phyloP scores from a whole-genome alignment of 64 coral and sea anemone genomes.

The Astreopora myriophthalma region DNA sequence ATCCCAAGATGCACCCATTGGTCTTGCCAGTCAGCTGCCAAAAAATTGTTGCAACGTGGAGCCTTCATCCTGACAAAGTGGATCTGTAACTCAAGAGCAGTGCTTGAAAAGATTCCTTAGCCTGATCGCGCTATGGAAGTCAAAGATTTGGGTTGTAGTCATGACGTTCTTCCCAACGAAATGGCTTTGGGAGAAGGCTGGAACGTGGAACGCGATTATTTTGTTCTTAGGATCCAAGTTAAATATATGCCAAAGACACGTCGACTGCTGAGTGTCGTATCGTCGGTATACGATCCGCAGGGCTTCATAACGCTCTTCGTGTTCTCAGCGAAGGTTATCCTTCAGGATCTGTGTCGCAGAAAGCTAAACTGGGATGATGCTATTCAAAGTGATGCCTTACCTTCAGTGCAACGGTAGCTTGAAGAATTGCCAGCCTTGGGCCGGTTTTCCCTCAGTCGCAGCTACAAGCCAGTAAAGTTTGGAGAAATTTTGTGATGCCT shows the following conservation, averaged over 20 bases:
- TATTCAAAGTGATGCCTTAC: no score
- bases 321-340: not conserved
- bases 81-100: not conserved
- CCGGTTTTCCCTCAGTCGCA: no score
- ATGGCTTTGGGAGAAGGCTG: not conserved
- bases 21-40: not conserved
- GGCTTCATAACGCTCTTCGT: not conserved
- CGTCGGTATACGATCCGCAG: not conserved
- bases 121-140: not conserved
- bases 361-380: no score
- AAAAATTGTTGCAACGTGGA: not conserved
- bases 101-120: not conserved
- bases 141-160: not conserved
- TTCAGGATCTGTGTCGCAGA: no score
- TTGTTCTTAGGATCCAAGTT: not conserved
- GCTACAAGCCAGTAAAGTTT: no score
- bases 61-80: not conserved
- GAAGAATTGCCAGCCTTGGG: no score
- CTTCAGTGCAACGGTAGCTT: no score
- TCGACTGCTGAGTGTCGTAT: not conserved
- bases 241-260: not conserved
- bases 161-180: no score
- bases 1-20: not conserved
- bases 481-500: no score
- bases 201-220: not conserved